phyloP scores from a whole-genome alignment of 2,797 vertebrate genomes.

The Anolis apletophallus region DNA sequence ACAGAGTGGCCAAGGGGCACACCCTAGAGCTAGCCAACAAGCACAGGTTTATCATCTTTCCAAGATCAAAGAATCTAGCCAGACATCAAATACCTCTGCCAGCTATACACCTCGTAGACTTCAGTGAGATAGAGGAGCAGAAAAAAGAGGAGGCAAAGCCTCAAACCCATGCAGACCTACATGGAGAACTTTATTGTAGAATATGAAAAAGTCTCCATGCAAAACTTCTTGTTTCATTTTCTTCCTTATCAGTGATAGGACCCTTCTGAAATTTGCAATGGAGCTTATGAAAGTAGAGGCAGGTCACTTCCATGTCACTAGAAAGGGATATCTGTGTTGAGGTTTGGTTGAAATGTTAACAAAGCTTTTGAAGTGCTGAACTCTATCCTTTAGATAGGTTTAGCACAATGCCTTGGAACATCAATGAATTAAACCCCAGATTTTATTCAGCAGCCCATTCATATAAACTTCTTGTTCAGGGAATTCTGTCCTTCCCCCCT shows the following conservation, averaged over 20 bases:
- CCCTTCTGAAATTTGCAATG: neutral
- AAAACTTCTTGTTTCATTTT: neutral
- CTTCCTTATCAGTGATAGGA: neutral
- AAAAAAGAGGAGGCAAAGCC: neutral
- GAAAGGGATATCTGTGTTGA: no score
- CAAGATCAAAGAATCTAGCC: neutral
- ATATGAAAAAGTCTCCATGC: neutral
- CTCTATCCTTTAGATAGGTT: no score
- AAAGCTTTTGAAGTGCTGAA: no score
- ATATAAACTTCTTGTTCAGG: neutral
- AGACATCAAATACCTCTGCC: neutral
- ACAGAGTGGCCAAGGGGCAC: neutral
- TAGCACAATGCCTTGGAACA: no score
- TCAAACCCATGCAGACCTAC: neutral
- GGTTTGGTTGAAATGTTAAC: no score
- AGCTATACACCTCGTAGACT: neutral
- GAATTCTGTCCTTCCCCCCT: neutral
- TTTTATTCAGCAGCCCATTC: no score
- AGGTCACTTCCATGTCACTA: no score
- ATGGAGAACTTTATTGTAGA: neutral
- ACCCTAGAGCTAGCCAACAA: neutral
- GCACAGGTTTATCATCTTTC: neutral
- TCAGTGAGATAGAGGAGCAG: neutral
- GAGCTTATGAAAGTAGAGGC: neutral
- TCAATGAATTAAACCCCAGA: no score